Percentiles rank a stretch among this genome's conserved stretches.
Evolutionary conservation across 1,140 invertebrate genomes (phyloP).

Genomic region (Cotesia vestalis): DNA sequence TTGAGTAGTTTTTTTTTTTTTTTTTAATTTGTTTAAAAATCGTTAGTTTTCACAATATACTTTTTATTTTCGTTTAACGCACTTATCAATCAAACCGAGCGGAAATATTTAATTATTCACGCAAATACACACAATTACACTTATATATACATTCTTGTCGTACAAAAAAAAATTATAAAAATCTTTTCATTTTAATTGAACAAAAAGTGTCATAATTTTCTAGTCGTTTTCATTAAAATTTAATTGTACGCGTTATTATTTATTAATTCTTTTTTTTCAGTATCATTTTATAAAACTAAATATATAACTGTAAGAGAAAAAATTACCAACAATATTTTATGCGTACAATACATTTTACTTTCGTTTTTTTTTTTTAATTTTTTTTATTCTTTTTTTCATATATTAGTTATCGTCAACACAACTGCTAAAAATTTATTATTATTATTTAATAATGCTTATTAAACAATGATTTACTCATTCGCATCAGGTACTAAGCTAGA

Average conservation of each 20-base stretch:
- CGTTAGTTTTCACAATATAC: not conserved
- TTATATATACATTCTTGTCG: not conserved
- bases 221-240: no score
- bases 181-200: not conserved
- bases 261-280: not conserved
- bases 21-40: constrained; percentile 1
- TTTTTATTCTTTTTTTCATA: not conserved
- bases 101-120: constrained; percentile 2
- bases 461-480: constrained; percentile 13
- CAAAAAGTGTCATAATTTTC: constrained; percentile 1
- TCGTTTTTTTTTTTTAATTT: not conserved
- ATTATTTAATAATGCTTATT: not conserved
- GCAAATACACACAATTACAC: not conserved
- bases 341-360: constrained; percentile 12
- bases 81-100: not conserved
- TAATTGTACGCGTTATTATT: constrained; percentile 5
- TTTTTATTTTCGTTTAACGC: not conserved
- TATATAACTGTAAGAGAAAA: not conserved
- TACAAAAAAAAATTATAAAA: constrained; percentile 16
- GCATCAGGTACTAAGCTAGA: constrained; percentile 29
- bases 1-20: constrained; percentile 13
- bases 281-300: constrained; percentile 1
- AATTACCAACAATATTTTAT: not conserved
- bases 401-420: not conserved
- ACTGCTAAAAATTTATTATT: constrained; percentile 18